Evolutionary conservation across 2,888 invertebrate genomes (phyloP).

Genomic region (Ashinkailepas kermadecensis): DNA sequence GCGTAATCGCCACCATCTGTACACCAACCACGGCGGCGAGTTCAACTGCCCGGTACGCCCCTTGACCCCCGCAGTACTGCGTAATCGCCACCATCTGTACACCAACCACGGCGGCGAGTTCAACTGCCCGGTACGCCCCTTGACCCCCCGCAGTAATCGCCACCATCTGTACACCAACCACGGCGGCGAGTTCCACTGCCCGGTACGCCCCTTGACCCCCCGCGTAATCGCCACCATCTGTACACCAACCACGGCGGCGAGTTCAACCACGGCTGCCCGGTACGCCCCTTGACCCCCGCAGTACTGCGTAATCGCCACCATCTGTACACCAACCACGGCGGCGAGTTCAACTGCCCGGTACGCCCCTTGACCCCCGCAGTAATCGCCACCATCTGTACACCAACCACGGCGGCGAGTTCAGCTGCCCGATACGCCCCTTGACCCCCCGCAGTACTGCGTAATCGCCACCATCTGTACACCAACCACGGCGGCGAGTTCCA

Average conservation of each 20-base stretch:
- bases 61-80: too few relatives aligned
- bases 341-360: constrained; percentile 28
- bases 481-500: constrained; percentile 30
- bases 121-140: constrained; percentile 25
- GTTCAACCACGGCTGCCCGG: constrained; percentile 30
- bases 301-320: constrained; percentile 63
- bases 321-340: constrained; percentile 48
- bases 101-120: constrained; percentile 42
- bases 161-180: constrained; percentile 55
- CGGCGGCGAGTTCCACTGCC: constrained; percentile 30
- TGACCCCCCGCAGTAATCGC: too few relatives aligned
- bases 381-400: constrained; percentile 61
- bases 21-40: constrained; percentile 44
- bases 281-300: too few relatives aligned
- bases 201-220: neutral
- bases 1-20: constrained; percentile 58
- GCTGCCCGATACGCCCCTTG: constrained; percentile 24
- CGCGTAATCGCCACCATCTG: constrained; percentile 57
- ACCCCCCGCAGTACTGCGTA: too few relatives aligned
- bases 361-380: too few relatives aligned
- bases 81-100: constrained; percentile 58
- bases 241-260: constrained; percentile 47
- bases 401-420: constrained; percentile 31
- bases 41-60: constrained; percentile 27
- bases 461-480: constrained; percentile 59